These are phyloP conservation scores for Caenorhabditis sp. DNA, from an alignment of 2,888 invertebrate genomes.

Conservation along the genomic window DNA sequence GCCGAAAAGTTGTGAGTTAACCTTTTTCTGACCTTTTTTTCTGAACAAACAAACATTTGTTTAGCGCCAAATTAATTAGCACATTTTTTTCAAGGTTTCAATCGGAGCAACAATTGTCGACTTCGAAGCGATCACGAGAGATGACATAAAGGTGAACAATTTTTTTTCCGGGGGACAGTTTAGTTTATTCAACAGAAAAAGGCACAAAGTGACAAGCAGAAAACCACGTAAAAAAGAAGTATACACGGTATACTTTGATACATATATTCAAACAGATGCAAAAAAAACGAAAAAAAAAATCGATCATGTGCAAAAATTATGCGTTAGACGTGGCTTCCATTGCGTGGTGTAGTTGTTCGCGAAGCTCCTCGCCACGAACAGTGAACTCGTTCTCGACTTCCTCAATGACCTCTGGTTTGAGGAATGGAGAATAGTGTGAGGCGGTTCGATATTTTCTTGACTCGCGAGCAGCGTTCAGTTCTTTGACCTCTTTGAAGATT, in stretches of 20 bases:
- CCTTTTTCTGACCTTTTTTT: slow-evolving; percentile 5
- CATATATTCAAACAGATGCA: not conserved
- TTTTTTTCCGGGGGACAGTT: not conserved
- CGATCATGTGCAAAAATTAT: not conserved
- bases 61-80: not conserved
- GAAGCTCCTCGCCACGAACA: slow-evolving; percentile 31
- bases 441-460: slow-evolving; percentile 6
- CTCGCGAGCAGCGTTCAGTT: not conserved
- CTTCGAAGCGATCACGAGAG: slow-evolving; percentile 61
- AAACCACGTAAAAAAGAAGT: not conserved
- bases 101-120: slow-evolving; percentile 70
- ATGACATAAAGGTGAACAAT: slow-evolving; percentile 74
- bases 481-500: not conserved
- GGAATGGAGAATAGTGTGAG: slow-evolving; percentile 31
- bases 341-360: slow-evolving; percentile 26
- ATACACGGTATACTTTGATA: not conserved
- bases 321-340: slow-evolving; percentile 11
- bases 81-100: slow-evolving; percentile 62
- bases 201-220: not conserved
- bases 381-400: slow-evolving; percentile 41
- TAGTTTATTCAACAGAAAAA: not conserved
- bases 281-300: not conserved
- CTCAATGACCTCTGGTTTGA: slow-evolving; percentile 31
- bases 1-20: slow-evolving; percentile 46
- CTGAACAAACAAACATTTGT: slow-evolving; percentile 26